Evolutionary conservation across 2,888 invertebrate species (phyloP), one percentile per base, ranked within the genome.

Genomic region (Fabriciana adippe): DNA sequence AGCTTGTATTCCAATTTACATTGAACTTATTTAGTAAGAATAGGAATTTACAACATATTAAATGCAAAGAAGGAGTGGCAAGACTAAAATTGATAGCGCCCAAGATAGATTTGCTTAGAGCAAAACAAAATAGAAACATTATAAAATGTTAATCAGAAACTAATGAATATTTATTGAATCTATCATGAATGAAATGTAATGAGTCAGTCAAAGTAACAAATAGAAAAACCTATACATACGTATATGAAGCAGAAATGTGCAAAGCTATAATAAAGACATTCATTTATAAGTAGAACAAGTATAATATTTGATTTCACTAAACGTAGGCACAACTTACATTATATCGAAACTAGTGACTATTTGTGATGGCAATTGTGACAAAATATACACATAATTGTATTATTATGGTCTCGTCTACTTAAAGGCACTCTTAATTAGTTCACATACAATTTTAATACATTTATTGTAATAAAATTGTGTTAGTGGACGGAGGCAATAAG

Each of bases 321-420:
- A 65, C 18, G 35, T 57, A 65, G 60, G 61, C 65, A 68, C 78
- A 79, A 81, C 80, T 81, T 83, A 85, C 73, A 78, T 75, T 81
- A 85, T 81, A 80, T 80, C 81, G 83, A 86, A 81, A 78, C 87
- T 89, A 89, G 81, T 89, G 90, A 90, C 90, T 89, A 88, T 87
- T 74, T 73, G 79, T 75, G 80, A 89, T 89, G 89, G 89, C 89
- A 86, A 87, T 82, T 79, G 76, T 74, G 75, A 68, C 73, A 70
- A 63, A 48, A 59, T 48, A 50, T 60, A 47, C 35, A 60, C 21
- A 61, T 55, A 55, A 54, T 41, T 53, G 35, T 60, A 61, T 18
- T 59, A 57, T 45, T 21, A 64, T 56, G 50, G 55, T 65, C 51
- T 51, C 35, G 61, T 61, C 51, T 63, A 15, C 48, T 47, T 47